Conservation (phyloP, 2,797 vertebrate genomes). For the Hirundo rustica region DNA sequence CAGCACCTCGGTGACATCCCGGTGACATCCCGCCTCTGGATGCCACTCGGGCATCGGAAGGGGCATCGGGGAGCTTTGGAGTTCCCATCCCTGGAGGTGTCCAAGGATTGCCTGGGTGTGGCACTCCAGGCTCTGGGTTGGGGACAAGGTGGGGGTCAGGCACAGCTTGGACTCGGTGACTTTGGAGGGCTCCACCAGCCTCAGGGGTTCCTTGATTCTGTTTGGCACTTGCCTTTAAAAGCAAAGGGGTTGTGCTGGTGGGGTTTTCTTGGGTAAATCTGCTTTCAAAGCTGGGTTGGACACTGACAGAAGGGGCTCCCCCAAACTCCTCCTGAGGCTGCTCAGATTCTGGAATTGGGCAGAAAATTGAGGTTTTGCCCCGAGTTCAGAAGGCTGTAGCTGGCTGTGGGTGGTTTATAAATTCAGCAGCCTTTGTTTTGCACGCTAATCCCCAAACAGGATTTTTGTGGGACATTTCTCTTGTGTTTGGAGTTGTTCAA, state of each 20-base stretch:
- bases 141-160: neutral
- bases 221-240: neutral
- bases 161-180: fast-evolving
- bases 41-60: neutral
- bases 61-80: neutral
- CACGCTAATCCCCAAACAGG: neutral
- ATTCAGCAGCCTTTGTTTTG: neutral
- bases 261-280: neutral
- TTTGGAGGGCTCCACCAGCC: neutral
- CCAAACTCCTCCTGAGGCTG: neutral
- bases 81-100: neutral
- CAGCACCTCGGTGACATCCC: neutral
- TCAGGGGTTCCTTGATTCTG: neutral
- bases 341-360: neutral
- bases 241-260: neutral
- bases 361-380: neutral
- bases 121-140: neutral
- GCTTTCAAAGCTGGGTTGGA: neutral
- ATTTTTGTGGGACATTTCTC: neutral
- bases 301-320: neutral
- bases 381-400: neutral
- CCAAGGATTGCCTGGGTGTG: neutral
- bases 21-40: neutral
- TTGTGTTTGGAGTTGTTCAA: neutral
- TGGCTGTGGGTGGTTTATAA: neutral